Evolutionary conservation across 2,888 invertebrate species (phyloP).

Genomic region (Callinectes sapidus): DNA sequence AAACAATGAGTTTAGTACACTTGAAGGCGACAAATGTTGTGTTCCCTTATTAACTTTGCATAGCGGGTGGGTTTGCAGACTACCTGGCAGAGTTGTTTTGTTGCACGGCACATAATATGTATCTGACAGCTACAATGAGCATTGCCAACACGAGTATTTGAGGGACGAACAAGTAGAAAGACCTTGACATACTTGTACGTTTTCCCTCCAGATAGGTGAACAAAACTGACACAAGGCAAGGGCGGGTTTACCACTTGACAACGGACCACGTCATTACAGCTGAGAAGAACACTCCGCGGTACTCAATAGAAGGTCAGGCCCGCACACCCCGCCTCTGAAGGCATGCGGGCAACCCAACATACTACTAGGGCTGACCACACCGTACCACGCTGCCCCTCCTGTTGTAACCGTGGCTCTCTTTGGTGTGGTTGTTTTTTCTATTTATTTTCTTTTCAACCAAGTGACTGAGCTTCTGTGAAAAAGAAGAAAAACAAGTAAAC

Average conservation of each 20-base stretch:
- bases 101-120: background rate
- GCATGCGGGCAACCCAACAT: background rate
- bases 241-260: background rate
- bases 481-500: background rate
- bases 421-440: background rate
- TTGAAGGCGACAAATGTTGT: background rate
- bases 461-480: slow-evolving; percentile 2
- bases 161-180: background rate
- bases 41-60: background rate
- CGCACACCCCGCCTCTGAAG: background rate
- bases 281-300: slow-evolving; percentile 16
- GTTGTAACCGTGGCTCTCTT: background rate
- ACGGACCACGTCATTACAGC: background rate
- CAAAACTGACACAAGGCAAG: background rate
- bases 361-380: background rate
- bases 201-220: background rate
- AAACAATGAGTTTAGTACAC: background rate
- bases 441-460: background rate
- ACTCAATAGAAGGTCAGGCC: slow-evolving; percentile 16
- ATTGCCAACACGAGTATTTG: background rate
- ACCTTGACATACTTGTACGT: background rate
- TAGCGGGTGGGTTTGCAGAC: background rate
- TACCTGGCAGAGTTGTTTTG: background rate
- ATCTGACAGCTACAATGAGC: background rate
- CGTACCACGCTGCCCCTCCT: background rate